Evolutionary conservation across 23 tunicate species (phyloP), one percentile per base, ranked within the genome.

Genomic region (Ascidia mentula): DNA sequence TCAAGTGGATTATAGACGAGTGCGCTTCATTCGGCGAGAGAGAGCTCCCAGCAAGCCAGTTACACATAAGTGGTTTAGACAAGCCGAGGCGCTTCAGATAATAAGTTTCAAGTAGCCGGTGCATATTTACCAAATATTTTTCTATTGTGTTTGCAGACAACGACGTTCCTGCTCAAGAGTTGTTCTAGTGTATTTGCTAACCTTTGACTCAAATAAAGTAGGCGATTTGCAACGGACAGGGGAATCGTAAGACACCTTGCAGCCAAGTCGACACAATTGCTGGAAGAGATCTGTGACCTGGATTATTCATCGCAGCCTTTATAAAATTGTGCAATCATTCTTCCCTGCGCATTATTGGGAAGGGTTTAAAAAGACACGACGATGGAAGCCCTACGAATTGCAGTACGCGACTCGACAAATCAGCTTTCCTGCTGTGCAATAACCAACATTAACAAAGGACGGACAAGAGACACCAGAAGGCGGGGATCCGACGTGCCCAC

Each of bases 51-150:
- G 65, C 65, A 53, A 53, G 24, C 24, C 65, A 53, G 65, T 53
- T 53, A 53, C 65, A 53, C 65, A 53, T 53, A 53, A 53, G 65
- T 53, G 65, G 65, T 53, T 53, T 53, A 53, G 65, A 53, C 65
- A 53, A 53, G 65, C 28, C 65, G 24, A 28, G 65, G 65, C 24
- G 13, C 65, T 53, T 53, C 65, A 53, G 24, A 26, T 20, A 6
- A 53, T 53, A 53, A 53, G 65, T 9, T 9, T 53, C n/a, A 53
- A 53, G 65, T 53, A 9, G 28, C 13, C 7, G 65, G 28, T 20
- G 24, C 65, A 53, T 53, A 53, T 53, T 53, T 53, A 5, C 13
- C 24, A 53, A 5, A 5, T 5, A 53, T 20, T 5, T 53, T 26
- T 53, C 22, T 9, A 42, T 42, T 9, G 65, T 53, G 65, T 53